Conservation (phyloP, 1,140 invertebrate genomes). For the Cardiocondyla obscurior region DNA sequence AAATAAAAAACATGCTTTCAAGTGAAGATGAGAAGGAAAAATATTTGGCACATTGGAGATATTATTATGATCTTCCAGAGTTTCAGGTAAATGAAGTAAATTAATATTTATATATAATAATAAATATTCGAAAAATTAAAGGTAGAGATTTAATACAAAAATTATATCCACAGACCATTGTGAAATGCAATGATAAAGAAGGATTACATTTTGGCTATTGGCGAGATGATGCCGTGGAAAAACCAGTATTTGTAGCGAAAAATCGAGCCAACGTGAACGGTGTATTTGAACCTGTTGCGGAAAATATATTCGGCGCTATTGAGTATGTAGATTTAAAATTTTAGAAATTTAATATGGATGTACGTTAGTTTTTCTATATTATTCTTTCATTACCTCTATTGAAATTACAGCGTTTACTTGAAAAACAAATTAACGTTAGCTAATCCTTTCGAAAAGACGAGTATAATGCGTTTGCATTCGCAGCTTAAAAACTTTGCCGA, state of each 20-base stretch:
- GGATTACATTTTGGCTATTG: slow-evolving; percentile 95
- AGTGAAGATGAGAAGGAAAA: slow-evolving; percentile 85
- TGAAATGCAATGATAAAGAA: slow-evolving; percentile 88
- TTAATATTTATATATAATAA: not conserved
- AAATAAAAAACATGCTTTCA: slow-evolving; percentile 85
- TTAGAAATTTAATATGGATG: not conserved
- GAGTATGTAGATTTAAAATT: slow-evolving; percentile 85
- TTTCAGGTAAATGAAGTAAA: slow-evolving; percentile 87
- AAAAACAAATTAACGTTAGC: slow-evolving; percentile 86
- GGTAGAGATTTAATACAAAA: not conserved
- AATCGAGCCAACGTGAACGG: slow-evolving; percentile 89
- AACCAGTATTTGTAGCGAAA: slow-evolving; percentile 90
- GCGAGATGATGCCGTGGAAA: slow-evolving; percentile 91
- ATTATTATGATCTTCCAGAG: slow-evolving; percentile 97
- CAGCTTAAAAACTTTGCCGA: slow-evolving; percentile 88
- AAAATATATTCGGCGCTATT: slow-evolving; percentile 94
- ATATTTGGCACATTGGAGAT: slow-evolving; percentile 93
- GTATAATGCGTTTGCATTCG: slow-evolving; percentile 85
- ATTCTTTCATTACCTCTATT: slow-evolving; percentile 20
- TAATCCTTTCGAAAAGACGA: slow-evolving; percentile 88
- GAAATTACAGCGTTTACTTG: slow-evolving; percentile 85
- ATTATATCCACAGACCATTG: slow-evolving; percentile 86
- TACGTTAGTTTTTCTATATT: not conserved
- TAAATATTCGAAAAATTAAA: not conserved
- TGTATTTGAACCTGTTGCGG: slow-evolving; percentile 88